These are phyloP conservation scores for Parotia lawesii DNA, from an alignment of 2,113 vertebrate genomes.

Conservation along the genomic window DNA sequence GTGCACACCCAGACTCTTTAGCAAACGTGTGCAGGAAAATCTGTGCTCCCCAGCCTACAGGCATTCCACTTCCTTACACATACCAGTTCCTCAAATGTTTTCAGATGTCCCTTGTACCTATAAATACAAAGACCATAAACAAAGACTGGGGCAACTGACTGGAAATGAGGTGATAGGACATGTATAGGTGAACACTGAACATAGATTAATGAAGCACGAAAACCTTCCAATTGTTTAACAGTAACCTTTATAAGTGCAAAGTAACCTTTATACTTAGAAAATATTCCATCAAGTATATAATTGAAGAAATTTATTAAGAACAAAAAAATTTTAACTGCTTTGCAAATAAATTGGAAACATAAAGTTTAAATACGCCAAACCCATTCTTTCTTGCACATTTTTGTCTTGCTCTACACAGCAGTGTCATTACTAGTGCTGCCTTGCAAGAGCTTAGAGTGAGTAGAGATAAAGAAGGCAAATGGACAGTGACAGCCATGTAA, in stretches of 20 bases:
- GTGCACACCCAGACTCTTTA: neutral
- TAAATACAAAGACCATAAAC: neutral
- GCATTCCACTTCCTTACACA: neutral
- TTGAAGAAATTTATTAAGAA: neutral
- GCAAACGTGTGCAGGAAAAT: neutral
- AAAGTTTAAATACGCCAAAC: neutral
- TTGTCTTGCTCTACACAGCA: neutral
- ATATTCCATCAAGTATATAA: neutral
- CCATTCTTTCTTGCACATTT: neutral
- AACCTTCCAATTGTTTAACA: neutral
- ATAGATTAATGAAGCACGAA: neutral
- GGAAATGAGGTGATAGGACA: neutral
- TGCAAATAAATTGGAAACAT: neutral
- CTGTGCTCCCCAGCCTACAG: neutral
- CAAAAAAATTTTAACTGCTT: neutral
- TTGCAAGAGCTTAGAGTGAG: slow-evolving; percentile 38
- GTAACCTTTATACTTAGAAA: neutral
- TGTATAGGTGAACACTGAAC: neutral
- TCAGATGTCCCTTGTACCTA: neutral
- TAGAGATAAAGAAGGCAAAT: slow-evolving; percentile 71
- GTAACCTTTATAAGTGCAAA: neutral
- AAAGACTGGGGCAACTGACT: neutral
- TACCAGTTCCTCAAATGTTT: neutral
- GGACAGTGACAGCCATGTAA: slow-evolving; percentile 70
- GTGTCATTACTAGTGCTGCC: slow-evolving; percentile 33